Evolutionary conservation across 2,113 vertebrate genomes (phyloP).

Genomic region (Microtus oregoni): DNA sequence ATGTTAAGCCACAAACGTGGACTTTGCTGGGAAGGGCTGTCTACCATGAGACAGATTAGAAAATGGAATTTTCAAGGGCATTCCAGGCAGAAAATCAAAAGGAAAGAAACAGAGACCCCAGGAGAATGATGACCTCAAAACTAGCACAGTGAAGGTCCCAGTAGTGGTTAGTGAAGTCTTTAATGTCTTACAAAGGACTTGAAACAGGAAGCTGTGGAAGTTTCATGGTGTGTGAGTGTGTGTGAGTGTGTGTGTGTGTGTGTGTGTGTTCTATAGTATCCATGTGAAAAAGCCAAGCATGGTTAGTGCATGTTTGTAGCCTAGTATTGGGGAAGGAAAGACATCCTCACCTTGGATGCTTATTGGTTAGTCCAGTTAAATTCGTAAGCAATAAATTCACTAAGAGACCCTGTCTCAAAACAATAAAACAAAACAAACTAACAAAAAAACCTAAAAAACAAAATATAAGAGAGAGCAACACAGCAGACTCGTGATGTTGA

Average conservation of each 20-base stretch:
- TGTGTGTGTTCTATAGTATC: not conserved
- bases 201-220: not conserved
- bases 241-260: not conserved
- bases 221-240: not conserved
- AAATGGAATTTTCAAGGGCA: too few relatives aligned
- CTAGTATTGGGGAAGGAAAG: not conserved
- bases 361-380: not conserved
- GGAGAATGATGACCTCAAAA: not conserved
- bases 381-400: not conserved
- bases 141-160: not conserved
- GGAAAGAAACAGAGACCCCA: not conserved
- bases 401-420: not conserved
- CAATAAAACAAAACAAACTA: not conserved
- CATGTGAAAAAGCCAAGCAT: not conserved
- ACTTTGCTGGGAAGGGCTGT: not conserved
- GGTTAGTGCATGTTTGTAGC: not conserved
- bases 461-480: not conserved
- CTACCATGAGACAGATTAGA: not conserved
- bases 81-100: not conserved
- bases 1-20: rapidly evolving
- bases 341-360: not conserved
- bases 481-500: not conserved
- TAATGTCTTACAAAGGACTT: not conserved
- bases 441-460: not conserved
- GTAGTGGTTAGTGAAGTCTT: rapidly evolving